Evolutionary conservation across 2,888 invertebrate species (phyloP).

Genomic region (Ceratothoa steindachneri): DNA sequence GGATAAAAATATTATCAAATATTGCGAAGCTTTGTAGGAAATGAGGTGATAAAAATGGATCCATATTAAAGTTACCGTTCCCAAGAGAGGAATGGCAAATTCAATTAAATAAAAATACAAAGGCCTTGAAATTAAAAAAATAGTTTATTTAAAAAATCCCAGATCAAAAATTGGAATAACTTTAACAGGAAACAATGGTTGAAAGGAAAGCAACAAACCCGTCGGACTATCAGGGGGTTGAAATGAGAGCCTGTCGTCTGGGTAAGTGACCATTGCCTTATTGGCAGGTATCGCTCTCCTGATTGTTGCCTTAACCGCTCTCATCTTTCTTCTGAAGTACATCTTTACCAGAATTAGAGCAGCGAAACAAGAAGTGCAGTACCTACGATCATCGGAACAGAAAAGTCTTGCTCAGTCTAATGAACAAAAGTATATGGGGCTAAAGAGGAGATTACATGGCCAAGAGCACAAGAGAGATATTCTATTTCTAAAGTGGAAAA

Average conservation of each 20-base stretch:
- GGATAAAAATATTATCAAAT: too few species aligned
- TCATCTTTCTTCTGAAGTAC: background rate
- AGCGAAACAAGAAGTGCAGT: background rate
- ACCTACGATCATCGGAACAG: background rate
- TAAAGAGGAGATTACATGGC: background rate
- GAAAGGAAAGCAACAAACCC: background rate
- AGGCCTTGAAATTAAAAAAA: too few species aligned
- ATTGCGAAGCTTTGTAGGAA: too few species aligned
- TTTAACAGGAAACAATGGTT: background rate
- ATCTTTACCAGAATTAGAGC: background rate
- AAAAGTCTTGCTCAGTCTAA: background rate
- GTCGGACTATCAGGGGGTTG: conserved; percentile 1
- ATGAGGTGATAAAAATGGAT: too few species aligned
- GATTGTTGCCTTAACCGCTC: background rate
- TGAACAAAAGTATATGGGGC: background rate
- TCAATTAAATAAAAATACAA: too few species aligned
- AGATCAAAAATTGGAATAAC: too few species aligned
- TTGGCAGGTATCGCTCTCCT: background rate
- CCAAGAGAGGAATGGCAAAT: too few species aligned
- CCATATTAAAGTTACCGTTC: too few species aligned
- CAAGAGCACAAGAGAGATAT: too few species aligned
- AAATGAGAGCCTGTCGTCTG: background rate
- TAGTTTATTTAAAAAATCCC: too few species aligned
- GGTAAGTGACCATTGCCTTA: background rate
- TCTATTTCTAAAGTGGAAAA: too few species aligned